Evolutionary conservation across 2,113 vertebrate genomes (phyloP).

Genomic region (Cynoglossus semilaevis): DNA sequence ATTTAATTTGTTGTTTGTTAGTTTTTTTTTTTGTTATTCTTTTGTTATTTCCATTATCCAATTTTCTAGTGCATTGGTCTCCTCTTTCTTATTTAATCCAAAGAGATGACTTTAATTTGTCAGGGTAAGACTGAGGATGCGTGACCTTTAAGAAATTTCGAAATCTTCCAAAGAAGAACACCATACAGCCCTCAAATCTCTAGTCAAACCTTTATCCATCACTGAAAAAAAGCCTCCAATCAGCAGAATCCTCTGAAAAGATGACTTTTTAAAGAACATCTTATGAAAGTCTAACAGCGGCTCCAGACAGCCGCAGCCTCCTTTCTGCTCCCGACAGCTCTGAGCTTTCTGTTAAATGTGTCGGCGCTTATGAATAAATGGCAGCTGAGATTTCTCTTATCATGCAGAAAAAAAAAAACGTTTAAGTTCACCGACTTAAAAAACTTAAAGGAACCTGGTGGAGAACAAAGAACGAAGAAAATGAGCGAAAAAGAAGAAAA

Average conservation of each 20-base stretch:
- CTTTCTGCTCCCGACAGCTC: conserved; percentile 7
- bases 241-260: conserved; percentile 21
- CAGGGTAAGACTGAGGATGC: no score
- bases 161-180: neutral
- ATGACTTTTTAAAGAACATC: conserved; percentile 8
- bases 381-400: neutral
- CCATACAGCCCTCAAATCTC: neutral
- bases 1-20: no score
- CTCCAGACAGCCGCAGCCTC: conserved; percentile 38
- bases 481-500: no score
- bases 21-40: no score
- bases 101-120: no score
- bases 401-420: no score
- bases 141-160: no score
- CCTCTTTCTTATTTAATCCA: no score
- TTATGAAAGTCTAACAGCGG: conserved; percentile 27
- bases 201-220: conserved; percentile 12
- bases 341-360: conserved; percentile 21
- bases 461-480: neutral
- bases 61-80: no score
- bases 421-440: no score
- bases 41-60: no score
- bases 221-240: neutral
- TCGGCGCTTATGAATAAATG: conserved; percentile 40
- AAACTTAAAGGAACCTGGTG: conserved; percentile 1